Evolutionary conservation across 2,888 invertebrate species (phyloP).

Genomic region (Elysia crispata): DNA sequence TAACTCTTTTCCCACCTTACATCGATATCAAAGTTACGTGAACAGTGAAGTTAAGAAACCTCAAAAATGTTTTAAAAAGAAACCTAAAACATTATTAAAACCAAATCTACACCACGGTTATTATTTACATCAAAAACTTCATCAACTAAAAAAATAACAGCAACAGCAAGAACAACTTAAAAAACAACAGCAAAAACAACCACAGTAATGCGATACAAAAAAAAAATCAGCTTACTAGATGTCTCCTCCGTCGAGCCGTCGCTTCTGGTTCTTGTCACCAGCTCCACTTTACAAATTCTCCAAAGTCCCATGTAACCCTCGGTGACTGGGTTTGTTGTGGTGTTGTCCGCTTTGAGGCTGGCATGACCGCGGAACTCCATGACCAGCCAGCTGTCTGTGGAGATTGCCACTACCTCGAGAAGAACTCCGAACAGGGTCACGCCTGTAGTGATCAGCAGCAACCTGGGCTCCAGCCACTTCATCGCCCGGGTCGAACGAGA

Average conservation of each 20-base stretch:
- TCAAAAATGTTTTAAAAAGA: too few relatives aligned
- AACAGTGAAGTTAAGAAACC: too few relatives aligned
- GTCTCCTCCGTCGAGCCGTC: too few relatives aligned
- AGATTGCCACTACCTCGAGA: slow-evolving; percentile 54
- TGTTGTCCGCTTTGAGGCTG: slow-evolving; percentile 49
- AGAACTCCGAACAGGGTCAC: slow-evolving; percentile 51
- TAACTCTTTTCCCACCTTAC: too few relatives aligned
- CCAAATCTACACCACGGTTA: too few relatives aligned
- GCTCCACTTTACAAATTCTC: slow-evolving; percentile 57
- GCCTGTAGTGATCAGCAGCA: slow-evolving; percentile 48
- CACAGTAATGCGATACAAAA: not conserved
- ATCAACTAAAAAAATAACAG: too few relatives aligned
- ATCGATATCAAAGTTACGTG: too few relatives aligned
- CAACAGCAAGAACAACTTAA: not conserved
- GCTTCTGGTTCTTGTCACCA: not conserved
- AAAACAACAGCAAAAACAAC: not conserved
- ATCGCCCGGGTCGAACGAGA: too few relatives aligned
- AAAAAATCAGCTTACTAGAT: too few relatives aligned
- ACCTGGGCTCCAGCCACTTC: slow-evolving; percentile 45
- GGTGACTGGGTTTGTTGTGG: slow-evolving; percentile 53
- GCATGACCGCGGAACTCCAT: slow-evolving; percentile 22
- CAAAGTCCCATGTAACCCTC: slow-evolving; percentile 63
- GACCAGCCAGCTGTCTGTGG: slow-evolving; percentile 54
- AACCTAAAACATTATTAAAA: too few relatives aligned
- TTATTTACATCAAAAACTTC: too few relatives aligned